Evolutionary conservation across 23 tunicate species (phyloP), one percentile per base, ranked within the genome.

Genomic region (Corella eumyota): DNA sequence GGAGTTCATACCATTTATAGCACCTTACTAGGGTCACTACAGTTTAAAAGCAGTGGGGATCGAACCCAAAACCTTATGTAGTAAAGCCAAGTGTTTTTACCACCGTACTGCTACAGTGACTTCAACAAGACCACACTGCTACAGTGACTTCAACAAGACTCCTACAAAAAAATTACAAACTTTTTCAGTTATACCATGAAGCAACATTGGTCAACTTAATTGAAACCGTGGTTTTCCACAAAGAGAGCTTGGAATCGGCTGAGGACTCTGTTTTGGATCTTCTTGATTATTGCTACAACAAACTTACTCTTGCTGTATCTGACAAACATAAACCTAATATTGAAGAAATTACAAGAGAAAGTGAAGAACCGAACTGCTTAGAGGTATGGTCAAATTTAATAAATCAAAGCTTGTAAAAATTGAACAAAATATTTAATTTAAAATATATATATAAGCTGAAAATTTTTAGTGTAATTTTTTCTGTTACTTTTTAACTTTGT

Each of bases 221-320:
- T 60, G 98, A 92, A 66, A 92, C 98, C 1, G 64, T 92, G 40
- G 52, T 71, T 21, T 92, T 66, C 32, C 84, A 92, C 59, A 68
- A 72, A 71, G 98, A 92, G 45, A 33, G 67, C 3, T 45, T 80
- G 52, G 93, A 82, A 60, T 65, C 81, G 24, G 80, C 85, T 4
- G 98, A 77, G 15, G 98, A 92, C 17, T 27, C 69, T 48, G 75
- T 52, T 2, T 34, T 92, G 48, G 98, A 92, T 69, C 53, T 92
- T 17, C 76, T 92, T 13, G 98, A 92, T 64, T 92, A 82, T 69
- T 92, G 98, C 52, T 92, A 92, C 67, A 65, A 93, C 20, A 82
- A 83, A 55, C 52, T 92, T 26, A 60, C 75, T 6, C 25, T 62
- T 5, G 51, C 60, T 0, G 48, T 75, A 32, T 67, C 52, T 28